Conservation (phyloP, 1,140 invertebrate species). For the Trichogramma pretiosum region DNA sequence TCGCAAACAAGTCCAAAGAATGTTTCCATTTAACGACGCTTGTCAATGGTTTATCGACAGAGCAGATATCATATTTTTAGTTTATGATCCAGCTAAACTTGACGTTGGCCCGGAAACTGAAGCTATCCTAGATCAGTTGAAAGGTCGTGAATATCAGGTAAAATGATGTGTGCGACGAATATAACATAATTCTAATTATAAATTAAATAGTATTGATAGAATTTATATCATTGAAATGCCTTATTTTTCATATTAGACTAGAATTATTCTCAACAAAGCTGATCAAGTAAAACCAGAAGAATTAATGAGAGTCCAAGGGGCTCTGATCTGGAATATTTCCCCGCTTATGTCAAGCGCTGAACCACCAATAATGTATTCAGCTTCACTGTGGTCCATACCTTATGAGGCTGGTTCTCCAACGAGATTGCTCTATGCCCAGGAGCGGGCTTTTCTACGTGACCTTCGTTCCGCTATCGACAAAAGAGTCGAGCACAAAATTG, state of each 20-base stretch:
- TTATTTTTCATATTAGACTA: slow-evolving; percentile 49
- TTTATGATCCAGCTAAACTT: slow-evolving; percentile 90
- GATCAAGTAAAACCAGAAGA: slow-evolving; percentile 89
- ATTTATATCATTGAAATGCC: neutral
- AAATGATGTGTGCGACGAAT: slow-evolving; percentile 4
- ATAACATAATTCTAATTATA: slow-evolving; percentile 7
- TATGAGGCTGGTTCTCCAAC: slow-evolving; percentile 71
- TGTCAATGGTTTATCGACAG: slow-evolving; percentile 95
- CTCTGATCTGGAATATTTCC: slow-evolving; percentile 91
- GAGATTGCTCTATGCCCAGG: slow-evolving; percentile 73
- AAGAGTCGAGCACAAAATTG: slow-evolving; percentile 87
- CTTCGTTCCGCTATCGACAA: slow-evolving; percentile 75
- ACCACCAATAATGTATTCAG: slow-evolving; percentile 90
- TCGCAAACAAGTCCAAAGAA: slow-evolving; percentile 81
- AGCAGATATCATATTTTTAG: slow-evolving; percentile 88
- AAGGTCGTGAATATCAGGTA: slow-evolving; percentile 84
- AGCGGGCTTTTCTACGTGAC: slow-evolving; percentile 78
- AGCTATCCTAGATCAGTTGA: slow-evolving; percentile 84
- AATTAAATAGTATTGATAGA: neutral
- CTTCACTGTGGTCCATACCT: slow-evolving; percentile 81
- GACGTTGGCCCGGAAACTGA: slow-evolving; percentile 91
- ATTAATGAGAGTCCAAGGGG: slow-evolving; percentile 84
- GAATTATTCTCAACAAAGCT: slow-evolving; percentile 90
- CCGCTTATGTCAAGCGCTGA: slow-evolving; percentile 87
- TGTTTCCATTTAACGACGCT: slow-evolving; percentile 91